These are phyloP conservation scores for Colostygia pectinataria DNA, from an alignment of 2,888 invertebrate species.

Conservation along the genomic window DNA sequence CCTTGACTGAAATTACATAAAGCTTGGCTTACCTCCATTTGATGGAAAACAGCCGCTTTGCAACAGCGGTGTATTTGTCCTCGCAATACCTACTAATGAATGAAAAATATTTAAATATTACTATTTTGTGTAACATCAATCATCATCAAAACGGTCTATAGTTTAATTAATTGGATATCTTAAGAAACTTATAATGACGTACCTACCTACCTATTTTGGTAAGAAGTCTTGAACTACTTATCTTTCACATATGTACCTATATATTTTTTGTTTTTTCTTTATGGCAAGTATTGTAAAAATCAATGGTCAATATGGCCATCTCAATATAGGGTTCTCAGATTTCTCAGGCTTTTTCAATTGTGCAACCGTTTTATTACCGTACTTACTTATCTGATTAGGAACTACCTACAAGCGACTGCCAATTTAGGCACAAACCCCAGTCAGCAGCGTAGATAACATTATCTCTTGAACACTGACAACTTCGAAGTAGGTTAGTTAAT, in stretches of 20 bases:
- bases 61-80: constrained; percentile 25
- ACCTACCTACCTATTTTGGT: background rate
- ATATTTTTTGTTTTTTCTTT: too few species aligned
- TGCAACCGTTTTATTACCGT: too few species aligned
- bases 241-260: background rate
- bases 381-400: background rate
- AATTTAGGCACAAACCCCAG: background rate
- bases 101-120: constrained; percentile 16
- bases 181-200: background rate
- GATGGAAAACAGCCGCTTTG: constrained; percentile 34
- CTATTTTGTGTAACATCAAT: constrained; percentile 29
- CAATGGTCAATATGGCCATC: too few species aligned
- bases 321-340: too few species aligned
- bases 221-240: background rate
- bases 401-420: background rate
- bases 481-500: constrained; percentile 4
- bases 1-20: constrained; percentile 42
- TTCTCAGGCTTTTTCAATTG: too few species aligned
- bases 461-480: constrained; percentile 1
- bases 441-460: background rate
- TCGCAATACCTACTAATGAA: constrained; percentile 27
- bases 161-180: background rate
- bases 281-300: too few species aligned
- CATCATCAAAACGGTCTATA: constrained; percentile 18
- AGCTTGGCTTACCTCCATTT: constrained; percentile 31